Base-by-base conservation (phyloP, 2,888 invertebrate species). In the Oligia strigilis region DNA sequence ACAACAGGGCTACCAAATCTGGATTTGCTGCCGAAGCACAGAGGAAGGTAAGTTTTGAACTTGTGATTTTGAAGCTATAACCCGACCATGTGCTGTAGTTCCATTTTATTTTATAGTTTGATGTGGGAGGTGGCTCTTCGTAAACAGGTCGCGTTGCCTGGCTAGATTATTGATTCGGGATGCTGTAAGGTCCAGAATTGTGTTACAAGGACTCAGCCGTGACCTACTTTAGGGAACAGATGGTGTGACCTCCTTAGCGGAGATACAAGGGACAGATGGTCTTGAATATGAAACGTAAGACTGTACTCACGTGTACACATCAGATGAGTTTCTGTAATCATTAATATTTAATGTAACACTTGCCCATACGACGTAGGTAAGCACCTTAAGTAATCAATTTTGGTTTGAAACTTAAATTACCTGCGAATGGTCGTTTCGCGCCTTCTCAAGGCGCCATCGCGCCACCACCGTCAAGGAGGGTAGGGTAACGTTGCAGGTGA, bases 21-120 rank as follows among this genome's bases (percentile, higher is more conserved):
- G 99, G 99, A 98, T 99, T 99, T 97, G 99, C 99, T 91, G 99
- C 99, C 81, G 99, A 99, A 96, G 99, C 99, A 76, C 99, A 99
- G 97, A 98, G 98, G 94, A 99, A 99, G 98, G 99, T 99, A 96
- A 98, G 98, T 90, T 87, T 62, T 84, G 82, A 85, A 81, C 81
- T 87, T 84, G 82, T 77, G 84, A 84, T 84, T 82, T 88, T 90
- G 89, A 88, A 88, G 83, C 77, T 89, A 89, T 90, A 87, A 92
- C 52, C 88, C 92, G 91, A 87, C 92, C 73, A 79, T 81, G 83
- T 92, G 83, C 66, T 75, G 83, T 87, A 86, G 92, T 86, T 83
- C 76, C 62, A 77, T 83, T 82, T 64, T 85, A 81, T 87, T 87
- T 75, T 78, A 72, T 77, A 72, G 71, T 83, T 67, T 79, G 60